Base-by-base conservation (phyloP, 2,888 invertebrate genomes). In the Ophioninae sp. region DNA sequence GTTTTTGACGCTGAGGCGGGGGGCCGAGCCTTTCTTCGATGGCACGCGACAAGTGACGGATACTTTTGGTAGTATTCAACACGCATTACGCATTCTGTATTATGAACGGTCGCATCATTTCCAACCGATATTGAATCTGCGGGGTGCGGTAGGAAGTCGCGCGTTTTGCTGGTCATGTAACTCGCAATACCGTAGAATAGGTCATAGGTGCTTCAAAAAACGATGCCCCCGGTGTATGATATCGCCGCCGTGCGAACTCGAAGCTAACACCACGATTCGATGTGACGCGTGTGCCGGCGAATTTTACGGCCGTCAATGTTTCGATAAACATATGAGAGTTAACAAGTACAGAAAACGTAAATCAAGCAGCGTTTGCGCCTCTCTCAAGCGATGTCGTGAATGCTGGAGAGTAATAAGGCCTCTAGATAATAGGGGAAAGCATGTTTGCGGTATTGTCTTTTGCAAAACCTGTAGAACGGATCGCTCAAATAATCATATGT, bases 211-310 rank as follows among this genome's bases (percentile, higher is more conserved):
- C 44, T 56, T 41, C 1, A 41, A 6, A 41, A 41, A 41, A 41
- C 7, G 8, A 8, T 41, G 41, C 8, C 2, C 41, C 0, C 41
- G 50, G 44, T 80, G 59, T 50, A 62, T 7, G 81, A 81, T 62
- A 56, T 39, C 44, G 67, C 72, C 57, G 77, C 77, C 3, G 17
- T 82, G 68, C 67, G 77, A 77, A 13, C 72, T 77, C n/a, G 81
- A 78, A 41, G 6, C 61, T n/a, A 72, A 39, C 17, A 61, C 64
- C 6, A 21, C 50, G 44, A 41, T 82, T 8, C 56, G 41, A n/a
- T 21, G 70, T 39, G 62, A 39, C 61, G 64, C 30, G 68, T 77
- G 23, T 6, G 77, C 20, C 50, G 65, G 17, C 72, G 81, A 23
- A 30, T 77, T 72, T 77, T 77, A 44, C 41, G 41, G 41, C 7